Conservation (phyloP, 1,140 invertebrate species). For the Leucophenga varia region DNA sequence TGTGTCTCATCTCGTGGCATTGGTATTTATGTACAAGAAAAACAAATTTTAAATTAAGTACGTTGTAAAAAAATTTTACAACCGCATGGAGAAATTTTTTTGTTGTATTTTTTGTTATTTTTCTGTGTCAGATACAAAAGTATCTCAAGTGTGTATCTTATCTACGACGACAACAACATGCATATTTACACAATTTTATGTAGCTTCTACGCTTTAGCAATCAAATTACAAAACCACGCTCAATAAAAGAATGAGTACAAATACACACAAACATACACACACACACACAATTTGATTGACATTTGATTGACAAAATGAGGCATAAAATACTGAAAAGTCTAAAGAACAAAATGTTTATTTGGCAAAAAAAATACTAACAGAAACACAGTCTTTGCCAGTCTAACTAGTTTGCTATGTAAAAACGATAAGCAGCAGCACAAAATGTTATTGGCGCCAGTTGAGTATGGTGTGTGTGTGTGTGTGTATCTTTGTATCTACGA, state of each 20-base stretch:
- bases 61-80: no score
- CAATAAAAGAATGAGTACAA: no score
- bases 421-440: conserved; percentile 38
- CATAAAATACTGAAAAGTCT: conserved; percentile 13
- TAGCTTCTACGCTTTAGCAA: conserved; percentile 53
- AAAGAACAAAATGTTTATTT: not conserved
- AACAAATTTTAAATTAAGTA: no score
- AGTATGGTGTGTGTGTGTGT: no score
- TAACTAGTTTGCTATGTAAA: conserved; percentile 22
- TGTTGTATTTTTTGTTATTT: no score
- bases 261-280: no score
- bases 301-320: conserved; percentile 46
- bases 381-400: no score
- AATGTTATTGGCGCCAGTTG: conserved; percentile 38
- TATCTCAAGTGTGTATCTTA: conserved; percentile 29
- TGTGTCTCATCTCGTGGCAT: no score
- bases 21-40: no score
- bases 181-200: conserved; percentile 51
- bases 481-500: no score
- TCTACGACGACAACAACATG: conserved; percentile 26
- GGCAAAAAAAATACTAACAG: no score
- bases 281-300: conserved; percentile 52
- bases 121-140: conserved; percentile 3
- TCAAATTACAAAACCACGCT: conserved; percentile 42
- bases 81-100: no score